Base-by-base conservation (phyloP, 1,140 invertebrate genomes). In the Oedothorax gibbosus region DNA sequence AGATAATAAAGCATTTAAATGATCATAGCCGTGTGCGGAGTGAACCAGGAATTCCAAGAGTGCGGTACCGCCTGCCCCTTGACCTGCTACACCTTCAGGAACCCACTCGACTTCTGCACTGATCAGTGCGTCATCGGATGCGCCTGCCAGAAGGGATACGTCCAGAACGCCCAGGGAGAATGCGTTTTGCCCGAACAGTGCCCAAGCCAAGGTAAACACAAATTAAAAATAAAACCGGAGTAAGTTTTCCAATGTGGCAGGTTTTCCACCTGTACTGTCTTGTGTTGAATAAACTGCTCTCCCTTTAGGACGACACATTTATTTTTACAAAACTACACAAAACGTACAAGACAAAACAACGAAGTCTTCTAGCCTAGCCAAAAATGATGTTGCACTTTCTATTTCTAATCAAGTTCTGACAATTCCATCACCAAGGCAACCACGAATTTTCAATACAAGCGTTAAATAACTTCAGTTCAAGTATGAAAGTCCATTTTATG, bases 11-110 rank as follows among this genome's bases (percentile, higher is more conserved):
- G 35, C 35, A 35, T 35, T 35, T 2, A 35, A 35, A 35, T 35
- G 1, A 2, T 35, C 35, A 35, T 35, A 35, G 35, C 35, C 35
- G 35, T 35, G 35, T 75, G 77, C 10, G 62, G 62, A 15, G n/a
- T 53, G 14, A 68, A 79, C 14, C 68, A 62, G 51, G 50, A 66
- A 7, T 79, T 49, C 18, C 10, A 66, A 4, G n/a, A n/a, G 1
- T 84, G 81, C 20, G 81, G 81, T 0, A 65, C 71, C 14, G 62
- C 62, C 6, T 84, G 81, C 35, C 81, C 81, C 8, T 10, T 57
- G 7, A 84, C 81, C 5, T 84, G 81, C 50, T 57, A 84, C 6
- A 84, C 66, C 53, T 76, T 57, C 57, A 21, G 68, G 20, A n/a
- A 68, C 9, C 71, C 62, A 20, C 62, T 60, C 1, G 21, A 12